Evolutionary conservation across 2,797 vertebrate species (phyloP), one percentile per base, ranked within the genome.

Genomic region (Podarcis lilfordi): DNA sequence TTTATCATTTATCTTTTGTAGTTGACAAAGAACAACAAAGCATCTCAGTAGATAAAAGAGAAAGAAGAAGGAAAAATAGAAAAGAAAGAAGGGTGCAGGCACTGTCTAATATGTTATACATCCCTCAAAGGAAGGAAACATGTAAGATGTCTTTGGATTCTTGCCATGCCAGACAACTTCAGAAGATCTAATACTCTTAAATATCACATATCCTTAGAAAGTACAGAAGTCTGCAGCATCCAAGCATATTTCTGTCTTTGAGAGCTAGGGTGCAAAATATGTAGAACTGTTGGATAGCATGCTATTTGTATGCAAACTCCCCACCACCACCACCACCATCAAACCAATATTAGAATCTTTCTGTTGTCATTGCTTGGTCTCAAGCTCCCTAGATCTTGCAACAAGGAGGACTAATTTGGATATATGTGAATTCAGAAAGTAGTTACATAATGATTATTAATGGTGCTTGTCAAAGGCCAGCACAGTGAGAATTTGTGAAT

Each of bases 301-400:
- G 79, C 91, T 90, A 80, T 93, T 95, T 90, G 88, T 95, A 93
- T 96, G 93, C 95, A 93, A 93, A 92, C 32, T 32, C 32, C 32
- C 95, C 92, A n/a, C n/a, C n/a, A n/a, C n/a, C n/a, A n/a, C 93
- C 95, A 3, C 17, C 32, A 5, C 5, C 35, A 72, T 32, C 90
- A 35, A 4, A 4, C 93, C 95, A 96, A 96, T 96, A 96, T 96
- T 95, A 96, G 96, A 96, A 96, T 93, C 92, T 43, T 95, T 85
- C 91, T 92, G 94, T 96, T 95, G 96, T 94, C 91, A 94, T 87
- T 96, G 91, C 91, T 96, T 96, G 96, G 95, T 96, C 96, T 95
- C 92, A 91, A 97, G 95, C 95, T 94, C 95, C 84, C 91, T 87
- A 93, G 88, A 89, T 96, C 93, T 96, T 95, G 84, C 90, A 95